Base-by-base conservation (phyloP, 2,888 invertebrate species). In the Lobophora halterata region DNA sequence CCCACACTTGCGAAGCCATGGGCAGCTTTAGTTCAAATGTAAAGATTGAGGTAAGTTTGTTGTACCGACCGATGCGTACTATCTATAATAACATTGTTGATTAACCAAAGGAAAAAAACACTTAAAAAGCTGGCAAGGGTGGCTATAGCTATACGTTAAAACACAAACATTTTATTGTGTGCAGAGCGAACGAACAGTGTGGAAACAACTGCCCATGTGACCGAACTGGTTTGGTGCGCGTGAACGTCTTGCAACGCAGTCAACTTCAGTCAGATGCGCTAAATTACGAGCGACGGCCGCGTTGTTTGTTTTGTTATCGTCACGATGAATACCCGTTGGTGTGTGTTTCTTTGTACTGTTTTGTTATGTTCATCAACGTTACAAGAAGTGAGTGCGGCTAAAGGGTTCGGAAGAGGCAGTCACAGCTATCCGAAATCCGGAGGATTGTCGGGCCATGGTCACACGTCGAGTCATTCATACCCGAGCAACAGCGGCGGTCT, bases 271-370 rank as follows among this genome's bases (percentile, higher is more conserved):
- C 40, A 19, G 42, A 55, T 66, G 71, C 70, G 71, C 63, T 55
- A 40, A 66, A 67, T 66, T 61, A 51, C 28, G 9, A 10, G 31
- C 19, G 30, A 25, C 40, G 46, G 53, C 47, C 51, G 58, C 47
- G 49, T 55, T 51, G 37, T 36, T 45, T 33, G 29, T 46, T 34
- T 36, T 36, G 35, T 55, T 41, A 41, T 27, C 39, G 50, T 45
- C 49, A 61, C 28, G 43, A 78, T 76, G 76, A 57, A 58, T 43
- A 51, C 56, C 18, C 49, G 55, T 17, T 61, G 61, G 52, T 68
- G 63, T 56, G 62, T 60, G 49, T 55, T 79, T 21, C 55, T 79
- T 39, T 73, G 69, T 52, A 66, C 68, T 40, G 38, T 74, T 46
- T 55, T 77, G 46, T 35, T 79, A 55, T 60, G 58, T 45, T 54